phyloP scores from a whole-genome alignment of 2,797 vertebrate genomes.

The Selene dorsalis region DNA sequence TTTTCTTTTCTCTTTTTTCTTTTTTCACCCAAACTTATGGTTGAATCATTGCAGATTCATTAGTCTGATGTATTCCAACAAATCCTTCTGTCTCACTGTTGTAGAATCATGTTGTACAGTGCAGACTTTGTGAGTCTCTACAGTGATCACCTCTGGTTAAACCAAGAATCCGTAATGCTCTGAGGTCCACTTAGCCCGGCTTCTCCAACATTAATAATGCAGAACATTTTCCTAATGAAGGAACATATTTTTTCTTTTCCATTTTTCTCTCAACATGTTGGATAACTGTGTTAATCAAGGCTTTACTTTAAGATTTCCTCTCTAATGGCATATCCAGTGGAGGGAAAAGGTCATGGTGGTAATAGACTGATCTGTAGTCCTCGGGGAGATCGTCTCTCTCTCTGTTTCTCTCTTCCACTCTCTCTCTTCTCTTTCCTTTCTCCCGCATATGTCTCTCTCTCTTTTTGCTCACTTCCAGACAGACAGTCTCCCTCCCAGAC shows the following conservation, averaged over 20 bases:
- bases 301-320: slow-evolving; percentile 81
- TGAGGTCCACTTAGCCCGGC: slow-evolving; percentile 77
- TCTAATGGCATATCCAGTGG: slow-evolving; percentile 88
- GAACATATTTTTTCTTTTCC: slow-evolving; percentile 83
- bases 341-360: slow-evolving; percentile 95
- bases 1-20: slow-evolving; percentile 8
- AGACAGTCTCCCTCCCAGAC: slow-evolving; percentile 71
- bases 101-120: slow-evolving; percentile 56
- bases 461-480: slow-evolving; percentile 53
- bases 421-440: slow-evolving; percentile 32
- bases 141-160: slow-evolving; percentile 79
- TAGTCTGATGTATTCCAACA: slow-evolving; percentile 50
- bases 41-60: slow-evolving; percentile 48
- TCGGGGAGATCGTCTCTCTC: slow-evolving; percentile 83
- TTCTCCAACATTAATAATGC: slow-evolving; percentile 84
- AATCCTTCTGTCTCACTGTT: slow-evolving; percentile 54
- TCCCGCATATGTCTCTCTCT: slow-evolving; percentile 17
- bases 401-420: slow-evolving; percentile 50
- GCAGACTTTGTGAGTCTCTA: slow-evolving; percentile 66
- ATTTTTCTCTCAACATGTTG: slow-evolving; percentile 81
- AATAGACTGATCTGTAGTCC: slow-evolving; percentile 99
- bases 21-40: not conserved
- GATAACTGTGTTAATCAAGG: slow-evolving; percentile 85
- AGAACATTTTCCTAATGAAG: slow-evolving; percentile 86
- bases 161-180: slow-evolving; percentile 78